Conservation (phyloP, 2,888 invertebrate genomes). For the Quadriops clusia region DNA sequence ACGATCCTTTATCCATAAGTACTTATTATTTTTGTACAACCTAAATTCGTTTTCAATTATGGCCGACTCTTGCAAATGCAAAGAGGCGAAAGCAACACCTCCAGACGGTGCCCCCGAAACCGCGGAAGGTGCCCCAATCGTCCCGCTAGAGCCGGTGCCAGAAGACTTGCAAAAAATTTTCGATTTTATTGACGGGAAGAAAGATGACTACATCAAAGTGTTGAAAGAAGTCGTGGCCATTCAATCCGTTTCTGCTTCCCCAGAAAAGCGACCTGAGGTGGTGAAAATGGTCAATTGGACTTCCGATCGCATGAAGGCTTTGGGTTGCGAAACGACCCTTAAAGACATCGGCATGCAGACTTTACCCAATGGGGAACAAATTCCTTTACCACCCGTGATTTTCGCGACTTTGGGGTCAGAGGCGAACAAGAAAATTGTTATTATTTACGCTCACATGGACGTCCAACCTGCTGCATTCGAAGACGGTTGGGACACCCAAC, state of each 20-base stretch:
- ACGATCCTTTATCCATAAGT: no score
- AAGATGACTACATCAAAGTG: constrained; percentile 60
- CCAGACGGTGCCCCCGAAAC: no score
- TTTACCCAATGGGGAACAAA: constrained; percentile 54
- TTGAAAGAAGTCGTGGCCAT: constrained; percentile 83
- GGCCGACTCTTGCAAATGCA: no score
- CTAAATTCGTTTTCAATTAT: no score
- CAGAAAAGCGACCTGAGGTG: constrained; percentile 68
- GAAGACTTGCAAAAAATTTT: no score
- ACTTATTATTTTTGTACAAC: no score
- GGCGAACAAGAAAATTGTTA: constrained; percentile 79
- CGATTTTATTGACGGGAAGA: constrained; percentile 75
- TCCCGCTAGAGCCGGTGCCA: no score
- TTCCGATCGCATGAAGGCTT: constrained; percentile 50
- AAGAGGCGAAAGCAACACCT: no score
- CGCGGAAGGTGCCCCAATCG: no score
- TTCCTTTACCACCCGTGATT: constrained; percentile 78
- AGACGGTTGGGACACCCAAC: constrained; percentile 94
- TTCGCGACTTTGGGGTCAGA: constrained; percentile 72
- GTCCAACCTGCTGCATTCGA: constrained; percentile 89
- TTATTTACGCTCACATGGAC: constrained; percentile 94
- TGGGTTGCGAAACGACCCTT: constrained; percentile 61
- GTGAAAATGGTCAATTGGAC: constrained; percentile 80
- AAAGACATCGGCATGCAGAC: constrained; percentile 66
- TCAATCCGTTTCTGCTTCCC: constrained; percentile 89